Conservation (phyloP, 2,797 vertebrate species). For the Limosa lapponica region DNA sequence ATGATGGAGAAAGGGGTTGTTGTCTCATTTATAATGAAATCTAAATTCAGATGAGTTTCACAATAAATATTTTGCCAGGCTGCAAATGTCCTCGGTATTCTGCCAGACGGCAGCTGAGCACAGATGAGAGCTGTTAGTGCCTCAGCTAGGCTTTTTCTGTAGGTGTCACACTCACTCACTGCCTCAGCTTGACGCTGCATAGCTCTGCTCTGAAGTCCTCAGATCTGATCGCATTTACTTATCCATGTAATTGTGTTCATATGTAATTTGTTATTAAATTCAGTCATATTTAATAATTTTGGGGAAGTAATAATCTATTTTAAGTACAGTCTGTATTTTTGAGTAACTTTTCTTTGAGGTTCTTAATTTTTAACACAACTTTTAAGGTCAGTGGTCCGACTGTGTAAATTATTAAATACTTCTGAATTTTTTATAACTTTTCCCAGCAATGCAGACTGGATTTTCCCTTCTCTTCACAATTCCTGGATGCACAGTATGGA, state of each 20-base stretch:
- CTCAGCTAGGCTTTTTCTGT: not conserved
- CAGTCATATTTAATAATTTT: conserved; percentile 18
- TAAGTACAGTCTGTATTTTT: conserved; percentile 26
- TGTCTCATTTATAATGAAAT: conserved; percentile 8
- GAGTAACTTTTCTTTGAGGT: conserved; percentile 42
- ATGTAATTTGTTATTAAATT: conserved; percentile 10
- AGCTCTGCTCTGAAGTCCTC: not conserved
- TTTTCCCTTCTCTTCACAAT: conserved; percentile 12
- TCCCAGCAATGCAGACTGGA: not conserved
- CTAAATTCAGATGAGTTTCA: conserved; percentile 10
- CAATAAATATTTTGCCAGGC: conserved; percentile 9
- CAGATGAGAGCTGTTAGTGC: not conserved
- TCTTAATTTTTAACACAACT: conserved; percentile 72
- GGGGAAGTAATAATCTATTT: conserved; percentile 3
- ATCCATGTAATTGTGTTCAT: not conserved
- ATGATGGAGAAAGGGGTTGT: not conserved
- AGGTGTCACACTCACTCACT: not conserved
- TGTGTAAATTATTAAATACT: conserved; percentile 64
- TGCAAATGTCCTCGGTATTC: not conserved
- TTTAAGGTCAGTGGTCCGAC: conserved; percentile 69
- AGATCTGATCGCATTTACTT: not conserved
- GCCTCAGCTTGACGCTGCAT: not conserved
- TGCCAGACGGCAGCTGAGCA: not conserved
- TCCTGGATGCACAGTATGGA: not conserved
- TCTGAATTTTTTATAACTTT: conserved; percentile 70